Percentiles rank a stretch among this genome's conserved stretches.
Evolutionary conservation across 2,113 vertebrate species (phyloP).

Genomic region (Neoarius graeffei): DNA sequence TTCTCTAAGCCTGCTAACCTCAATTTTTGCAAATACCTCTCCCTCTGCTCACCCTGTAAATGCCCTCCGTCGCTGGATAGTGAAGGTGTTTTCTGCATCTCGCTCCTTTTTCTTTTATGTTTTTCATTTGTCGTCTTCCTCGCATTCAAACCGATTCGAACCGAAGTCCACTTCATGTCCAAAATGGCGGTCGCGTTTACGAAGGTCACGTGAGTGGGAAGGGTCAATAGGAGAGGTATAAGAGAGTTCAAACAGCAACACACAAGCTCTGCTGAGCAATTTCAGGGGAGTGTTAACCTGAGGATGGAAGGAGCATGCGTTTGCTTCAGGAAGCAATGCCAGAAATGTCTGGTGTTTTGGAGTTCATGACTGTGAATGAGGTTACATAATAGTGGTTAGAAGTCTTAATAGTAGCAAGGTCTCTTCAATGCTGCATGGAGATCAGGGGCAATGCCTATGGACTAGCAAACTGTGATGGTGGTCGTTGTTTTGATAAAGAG

Average conservation of each 20-base stretch:
- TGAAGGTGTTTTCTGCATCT: no score
- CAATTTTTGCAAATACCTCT: no score
- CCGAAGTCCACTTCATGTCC: no score
- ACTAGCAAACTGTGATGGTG: neutral
- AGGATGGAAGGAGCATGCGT: neutral
- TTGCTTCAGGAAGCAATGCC: neutral
- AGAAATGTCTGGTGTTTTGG: neutral
- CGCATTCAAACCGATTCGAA: no score
- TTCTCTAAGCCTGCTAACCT: no score
- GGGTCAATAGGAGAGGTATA: neutral
- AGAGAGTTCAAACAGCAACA: neutral
- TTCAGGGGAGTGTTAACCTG: neutral
- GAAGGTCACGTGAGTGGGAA: no score
- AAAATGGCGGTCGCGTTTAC: no score
- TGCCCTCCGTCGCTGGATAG: no score
- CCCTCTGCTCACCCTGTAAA: no score
- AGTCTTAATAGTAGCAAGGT: neutral
- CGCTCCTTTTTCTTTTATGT: no score
- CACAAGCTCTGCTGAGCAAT: neutral
- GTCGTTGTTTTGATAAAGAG: conserved; percentile 1
- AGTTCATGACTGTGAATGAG: neutral
- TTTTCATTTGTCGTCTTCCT: no score
- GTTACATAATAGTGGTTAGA: neutral
- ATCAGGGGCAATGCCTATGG: neutral
- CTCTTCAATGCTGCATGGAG: neutral